Evolutionary conservation across 2,888 invertebrate genomes (phyloP), one percentile per base, ranked within the genome.

Genomic region (Ormyrus nitidulus): DNA sequence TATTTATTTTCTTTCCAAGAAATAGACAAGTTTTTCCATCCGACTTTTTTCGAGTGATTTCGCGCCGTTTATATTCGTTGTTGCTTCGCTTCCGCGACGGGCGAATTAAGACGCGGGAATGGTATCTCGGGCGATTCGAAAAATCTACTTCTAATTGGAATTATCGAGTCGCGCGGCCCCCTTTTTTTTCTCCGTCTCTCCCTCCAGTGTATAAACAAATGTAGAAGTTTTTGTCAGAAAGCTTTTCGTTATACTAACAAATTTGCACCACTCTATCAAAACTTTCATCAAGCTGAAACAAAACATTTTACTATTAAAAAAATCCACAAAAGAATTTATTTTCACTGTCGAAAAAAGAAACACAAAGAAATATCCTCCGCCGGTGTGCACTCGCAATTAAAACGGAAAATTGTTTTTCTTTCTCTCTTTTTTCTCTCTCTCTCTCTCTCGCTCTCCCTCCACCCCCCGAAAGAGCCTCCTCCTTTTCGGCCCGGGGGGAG

Each of bases 391-490:
- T 65, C 44, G 61, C 56, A 75, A 81, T 81, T 75, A 66, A 66
- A 81, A 48, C 13, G 59, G 56, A 59, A 78, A 66, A 75, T 74
- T 54, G 64, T 74, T 71, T 72, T 81, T 71, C 53, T 46, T 61
- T 49, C 13, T 53, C 65, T 59, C 62, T 5, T 19, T 19, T 19
- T 34, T 34, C 0, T 34, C 34, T 34, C 34, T 34, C 34, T 13
- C 13, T 13, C 13, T 13, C 13, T 34, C 34, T 34, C 34, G 4
- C 34, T 34, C 34, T 34, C 34, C 34, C 34, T 34, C 34, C 34
- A 34, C 34, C 34, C 34, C 34, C 34, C 34, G 34, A 34, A 34
- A 34, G 34, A 34, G 34, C 34, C 34, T 34, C 34, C 34, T 34
- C 34, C 19, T 19, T 19, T 34, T 34, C 34, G 34, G 34, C 34